Conservation (phyloP, 2,797 vertebrate genomes). For the Thamnophis elegans region DNA sequence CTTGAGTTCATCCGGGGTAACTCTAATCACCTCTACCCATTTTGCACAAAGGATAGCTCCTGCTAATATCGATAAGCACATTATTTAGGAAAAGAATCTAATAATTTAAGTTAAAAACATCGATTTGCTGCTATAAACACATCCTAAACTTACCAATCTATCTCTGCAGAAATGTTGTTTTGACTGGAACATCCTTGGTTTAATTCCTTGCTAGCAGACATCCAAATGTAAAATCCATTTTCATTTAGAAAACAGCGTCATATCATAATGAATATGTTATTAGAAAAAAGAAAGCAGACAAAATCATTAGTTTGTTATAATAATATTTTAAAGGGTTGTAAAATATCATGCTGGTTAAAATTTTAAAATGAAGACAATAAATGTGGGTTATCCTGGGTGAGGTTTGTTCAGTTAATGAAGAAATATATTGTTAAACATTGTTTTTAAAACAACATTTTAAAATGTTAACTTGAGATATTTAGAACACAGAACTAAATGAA, state of each 20-base stretch:
- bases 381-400: not conserved
- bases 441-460: not conserved
- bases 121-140: not conserved
- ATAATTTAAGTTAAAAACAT: not conserved
- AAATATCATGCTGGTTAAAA: not conserved
- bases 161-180: conserved; percentile 64
- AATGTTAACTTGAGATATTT: not conserved
- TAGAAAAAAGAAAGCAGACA: not conserved
- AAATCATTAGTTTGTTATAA: conserved; percentile 26
- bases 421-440: not conserved
- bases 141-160: conserved; percentile 70
- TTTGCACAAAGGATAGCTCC: not conserved
- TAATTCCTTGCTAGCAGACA: conserved; percentile 60
- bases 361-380: not conserved
- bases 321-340: conserved; percentile 2
- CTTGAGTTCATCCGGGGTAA: not conserved
- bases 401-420: not conserved
- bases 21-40: not conserved
- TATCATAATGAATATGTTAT: conserved; percentile 3
- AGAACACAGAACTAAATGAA: not conserved
- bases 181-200: conserved; percentile 58
- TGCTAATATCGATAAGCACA: not conserved
- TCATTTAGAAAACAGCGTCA: conserved; percentile 39
- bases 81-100: not conserved
- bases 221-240: conserved; percentile 49